Evolutionary conservation across 2,797 vertebrate species (phyloP).

Genomic region (Eidolon dupreanum): DNA sequence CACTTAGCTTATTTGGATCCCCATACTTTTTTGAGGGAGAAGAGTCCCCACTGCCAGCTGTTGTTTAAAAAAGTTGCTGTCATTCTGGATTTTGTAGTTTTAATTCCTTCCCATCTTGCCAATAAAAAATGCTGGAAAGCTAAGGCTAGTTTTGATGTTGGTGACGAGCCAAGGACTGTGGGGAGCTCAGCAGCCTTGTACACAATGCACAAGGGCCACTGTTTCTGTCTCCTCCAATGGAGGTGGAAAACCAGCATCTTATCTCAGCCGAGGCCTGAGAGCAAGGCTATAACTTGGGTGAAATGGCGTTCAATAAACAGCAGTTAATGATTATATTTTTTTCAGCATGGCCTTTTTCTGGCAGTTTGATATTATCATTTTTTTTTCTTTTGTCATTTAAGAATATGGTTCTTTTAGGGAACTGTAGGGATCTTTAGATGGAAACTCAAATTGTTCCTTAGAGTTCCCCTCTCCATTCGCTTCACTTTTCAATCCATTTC

Average conservation of each 20-base stretch:
- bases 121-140: not conserved
- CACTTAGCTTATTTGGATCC: not conserved
- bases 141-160: not conserved
- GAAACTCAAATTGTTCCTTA: not conserved
- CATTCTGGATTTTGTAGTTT: not conserved
- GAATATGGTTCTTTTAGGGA: not conserved
- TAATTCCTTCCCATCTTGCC: not conserved
- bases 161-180: not conserved
- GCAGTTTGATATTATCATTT: not conserved
- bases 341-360: not conserved
- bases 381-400: not conserved
- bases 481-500: not conserved
- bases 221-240: too few species aligned
- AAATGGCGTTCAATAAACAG: not conserved
- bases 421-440: not conserved
- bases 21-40: not conserved
- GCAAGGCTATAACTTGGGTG: not conserved
- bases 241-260: not conserved
- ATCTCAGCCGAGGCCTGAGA: not conserved
- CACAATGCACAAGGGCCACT: fast-evolving
- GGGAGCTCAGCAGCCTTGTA: fast-evolving
- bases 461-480: not conserved
- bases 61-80: not conserved
- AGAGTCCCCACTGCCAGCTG: not conserved
- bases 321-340: not conserved